Evolutionary conservation across 2,113 vertebrate species (phyloP), one percentile per base, ranked within the genome.

Genomic region (Cynopterus brachyotis): DNA sequence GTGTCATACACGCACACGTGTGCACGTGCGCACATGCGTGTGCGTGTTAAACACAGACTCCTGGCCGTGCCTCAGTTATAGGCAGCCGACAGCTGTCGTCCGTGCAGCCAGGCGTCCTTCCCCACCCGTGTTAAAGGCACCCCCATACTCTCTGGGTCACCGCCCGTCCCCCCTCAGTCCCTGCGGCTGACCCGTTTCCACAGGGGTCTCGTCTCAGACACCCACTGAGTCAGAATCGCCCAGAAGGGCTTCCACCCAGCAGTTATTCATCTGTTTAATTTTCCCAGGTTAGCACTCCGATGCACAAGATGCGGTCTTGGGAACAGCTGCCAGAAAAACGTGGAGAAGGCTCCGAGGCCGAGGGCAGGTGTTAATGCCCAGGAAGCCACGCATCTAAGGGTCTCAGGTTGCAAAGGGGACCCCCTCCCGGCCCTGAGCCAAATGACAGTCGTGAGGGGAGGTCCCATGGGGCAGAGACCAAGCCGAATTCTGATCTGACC

Each of bases 331-430:
- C 57, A 59, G 50, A 28, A 70, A 57, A 17, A 24, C 42, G 3
- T 6, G 4, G 0, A 32, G 7, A 11, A 45, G n/a, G 50, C 47
- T 35, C 45, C 13, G 53, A 16, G 13, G 57, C 35, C 20, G 40
- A 0, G 19, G 66, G 32, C 66, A n/a, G 55, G 35, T 1, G 30
- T 45, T 37, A 30, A 60, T 50, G 22, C 45, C 22, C 37, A 64
- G 19, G 22, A 86, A 59, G 66, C 67, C 0, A 26, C 17, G 1
- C 28, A 6, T 89, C 78, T 20, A n/a, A 75, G 20, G 30, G 32
- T 20, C 76, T 79, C 82, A 3, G 75, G 30, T 60, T 50, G 88
- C 88, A 9, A 24, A 92, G n/a, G 83, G 69, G 62, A 76, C 75
- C 42, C 32, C 45, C 62, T 67, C 45, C 81, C 42, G 16, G 28